Evolutionary conservation across 1,140 invertebrate genomes (phyloP).

Genomic region (Listronotus bonariensis): DNA sequence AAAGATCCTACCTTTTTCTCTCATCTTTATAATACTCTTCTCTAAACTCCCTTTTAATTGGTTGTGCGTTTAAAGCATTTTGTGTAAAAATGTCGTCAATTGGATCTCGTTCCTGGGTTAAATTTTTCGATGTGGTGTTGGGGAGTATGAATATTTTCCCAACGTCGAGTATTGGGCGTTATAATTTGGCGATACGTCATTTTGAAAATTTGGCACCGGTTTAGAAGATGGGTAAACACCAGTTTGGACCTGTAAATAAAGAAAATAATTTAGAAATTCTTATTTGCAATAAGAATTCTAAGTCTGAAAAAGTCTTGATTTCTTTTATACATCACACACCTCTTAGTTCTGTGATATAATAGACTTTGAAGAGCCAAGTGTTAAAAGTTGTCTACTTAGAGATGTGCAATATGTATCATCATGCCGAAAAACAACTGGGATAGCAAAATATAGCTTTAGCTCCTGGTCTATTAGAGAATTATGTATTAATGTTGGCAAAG

Average conservation of each 20-base stretch:
- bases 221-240: conserved; percentile 48
- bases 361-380: too few relatives aligned
- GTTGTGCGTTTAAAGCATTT: conserved; percentile 48
- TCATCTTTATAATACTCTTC: conserved; percentile 50
- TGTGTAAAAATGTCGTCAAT: conserved; percentile 54
- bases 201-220: conserved; percentile 43
- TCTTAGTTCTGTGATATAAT: too few relatives aligned
- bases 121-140: conserved; percentile 18
- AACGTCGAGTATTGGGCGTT: conserved; percentile 42
- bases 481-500: too few relatives aligned
- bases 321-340: too few relatives aligned
- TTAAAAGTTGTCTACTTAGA: too few relatives aligned
- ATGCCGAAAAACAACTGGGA: too few relatives aligned
- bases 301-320: too few relatives aligned
- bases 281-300: too few relatives aligned
- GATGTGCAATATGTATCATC: too few relatives aligned
- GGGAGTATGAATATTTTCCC: conserved; percentile 36
- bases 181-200: conserved; percentile 33
- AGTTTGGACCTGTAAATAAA: conserved; percentile 48
- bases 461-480: too few relatives aligned
- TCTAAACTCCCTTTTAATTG: conserved; percentile 43
- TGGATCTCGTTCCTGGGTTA: conserved; percentile 41
- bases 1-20: conserved; percentile 29
- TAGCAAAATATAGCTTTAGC: too few relatives aligned
- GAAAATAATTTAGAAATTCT: too few relatives aligned